Evolutionary conservation across 2,113 vertebrate genomes (phyloP), one percentile per base, ranked within the genome.

Genomic region (Semnornis frantzii): DNA sequence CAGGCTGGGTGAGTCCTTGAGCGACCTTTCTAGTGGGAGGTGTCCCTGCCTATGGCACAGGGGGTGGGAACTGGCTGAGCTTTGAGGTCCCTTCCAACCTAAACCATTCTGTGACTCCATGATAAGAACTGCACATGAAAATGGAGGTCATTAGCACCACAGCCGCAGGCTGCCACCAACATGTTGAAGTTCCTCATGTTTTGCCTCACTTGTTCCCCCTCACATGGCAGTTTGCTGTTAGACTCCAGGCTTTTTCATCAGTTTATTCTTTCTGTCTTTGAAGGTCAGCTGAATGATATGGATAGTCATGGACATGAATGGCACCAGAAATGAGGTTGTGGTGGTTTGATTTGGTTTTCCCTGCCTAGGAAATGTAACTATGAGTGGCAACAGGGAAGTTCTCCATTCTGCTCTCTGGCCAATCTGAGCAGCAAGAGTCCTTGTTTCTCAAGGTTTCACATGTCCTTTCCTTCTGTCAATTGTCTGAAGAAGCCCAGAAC

Each of bases 391-490:
- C 0, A 0, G 9, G 9, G 50, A 44, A 31, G 5, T 60, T 64
- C 55, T 31, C 3, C 15, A 24, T 48, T 33, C 19, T 59, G 55
- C 71, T 44, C 21, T 54, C 19, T 72, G 5, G 3, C 5, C 64
- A 59, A 76, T 39, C 25, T 44, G 8, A 39, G 48, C 3, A 52
- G 52, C 48, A 76, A 52, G 55, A 31, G 7, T 10, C 8, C 10
- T 27, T 60, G 9, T 33, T 63, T 82, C 24, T 82, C 28, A 62
- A 1, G 5, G 42, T 79, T 42, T 13, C 5, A 20, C 6, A 20
- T 27, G 24, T 12, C 33, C 6, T 1, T 2, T 0, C 9, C 50
- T 13, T 16, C 68, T 11, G 80, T 11, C 9, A 7, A 63, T n/a
- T 6, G 9, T 42, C 16, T 68, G 42, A 33, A 63, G 7, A 39